Base-by-base conservation (phyloP, 2,888 invertebrate species). In the Phlogophora meticulosa region DNA sequence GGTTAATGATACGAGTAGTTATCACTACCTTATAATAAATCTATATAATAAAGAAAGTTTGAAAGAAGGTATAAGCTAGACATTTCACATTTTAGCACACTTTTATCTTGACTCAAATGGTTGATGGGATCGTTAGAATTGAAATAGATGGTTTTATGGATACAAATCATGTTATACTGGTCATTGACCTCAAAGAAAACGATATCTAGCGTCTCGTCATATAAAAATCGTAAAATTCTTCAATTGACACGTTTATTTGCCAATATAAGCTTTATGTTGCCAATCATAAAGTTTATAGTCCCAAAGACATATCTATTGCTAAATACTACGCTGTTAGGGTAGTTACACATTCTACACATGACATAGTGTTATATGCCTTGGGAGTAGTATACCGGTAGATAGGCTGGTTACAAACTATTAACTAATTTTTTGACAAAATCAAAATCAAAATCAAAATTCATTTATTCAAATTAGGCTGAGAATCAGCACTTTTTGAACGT, bases 341-440 rank as follows among this genome's bases (percentile, higher is more conserved):
- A 56, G 38, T 59, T 76, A 59, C 38, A 56, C 24, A 70, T 77
- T 67, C 60, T 34, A 55, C 65, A 55, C 65, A 61, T 34, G 62
- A 52, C 48, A 52, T 53, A 24, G 57, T 45, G 55, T 52, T 51
- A 67, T 57, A 43, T 48, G 60, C 45, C 51, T 48, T 43, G 57
- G 51, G 40, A 65, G 57, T 45, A 38, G 46, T 56, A 43, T 62
- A 56, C 22, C 10, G 5, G 10, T 11, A 15, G 11, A 22, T 38
- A 61, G 48, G 42, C 15, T 22, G 7, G 9, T 4, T 40, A 34
- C 34, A 55, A 11, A 55, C 15, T 4, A 40, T 10, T 32, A 48
- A 72, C 20, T 49, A 45, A 57, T 28, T 24, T 13, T n/a, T n/a
- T 5, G 5, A 13, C 15, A 24, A 28, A 28, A n/a, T n/a, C n/a